phyloP scores from a whole-genome alignment of 2,888 invertebrate species.

The Fabriciana adippe region DNA sequence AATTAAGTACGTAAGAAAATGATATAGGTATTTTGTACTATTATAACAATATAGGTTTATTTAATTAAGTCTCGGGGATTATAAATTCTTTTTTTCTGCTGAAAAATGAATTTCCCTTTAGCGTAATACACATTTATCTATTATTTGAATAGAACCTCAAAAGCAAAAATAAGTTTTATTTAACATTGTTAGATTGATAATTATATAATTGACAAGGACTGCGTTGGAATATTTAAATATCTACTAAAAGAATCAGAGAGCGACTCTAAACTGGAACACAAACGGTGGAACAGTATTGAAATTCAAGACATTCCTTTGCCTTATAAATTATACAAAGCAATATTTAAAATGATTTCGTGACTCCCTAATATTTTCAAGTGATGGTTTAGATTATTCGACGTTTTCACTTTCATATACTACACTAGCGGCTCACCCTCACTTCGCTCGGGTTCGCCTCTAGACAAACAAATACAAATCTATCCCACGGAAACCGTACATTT shows the following conservation, averaged over 20 bases:
- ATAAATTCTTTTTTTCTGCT: no score
- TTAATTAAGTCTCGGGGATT: no score
- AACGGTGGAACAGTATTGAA: constrained; percentile 23
- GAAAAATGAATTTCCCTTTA: no score
- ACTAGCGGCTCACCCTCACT: background rate
- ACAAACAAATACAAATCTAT: no score
- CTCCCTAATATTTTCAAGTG: constrained; percentile 7
- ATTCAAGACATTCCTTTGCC: constrained; percentile 17
- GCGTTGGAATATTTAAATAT: constrained; percentile 1
- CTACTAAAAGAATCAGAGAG: constrained; percentile 13
- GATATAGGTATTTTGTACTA: no score
- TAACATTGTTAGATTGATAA: no score
- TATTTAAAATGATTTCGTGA: constrained; percentile 23
- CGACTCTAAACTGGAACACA: constrained; percentile 15
- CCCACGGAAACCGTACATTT: no score
- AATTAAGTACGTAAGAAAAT: no score
- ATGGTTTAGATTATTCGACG: background rate
- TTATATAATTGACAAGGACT: background rate
- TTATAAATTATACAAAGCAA: constrained; percentile 27
- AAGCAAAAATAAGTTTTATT: no score
- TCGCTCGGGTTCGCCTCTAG: background rate
- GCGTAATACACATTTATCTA: no score
- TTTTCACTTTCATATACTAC: background rate
- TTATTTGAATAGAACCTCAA: no score
- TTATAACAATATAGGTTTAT: no score